phyloP scores from a whole-genome alignment of 2,797 vertebrate species.

The Peromyscus melanophrys region DNA sequence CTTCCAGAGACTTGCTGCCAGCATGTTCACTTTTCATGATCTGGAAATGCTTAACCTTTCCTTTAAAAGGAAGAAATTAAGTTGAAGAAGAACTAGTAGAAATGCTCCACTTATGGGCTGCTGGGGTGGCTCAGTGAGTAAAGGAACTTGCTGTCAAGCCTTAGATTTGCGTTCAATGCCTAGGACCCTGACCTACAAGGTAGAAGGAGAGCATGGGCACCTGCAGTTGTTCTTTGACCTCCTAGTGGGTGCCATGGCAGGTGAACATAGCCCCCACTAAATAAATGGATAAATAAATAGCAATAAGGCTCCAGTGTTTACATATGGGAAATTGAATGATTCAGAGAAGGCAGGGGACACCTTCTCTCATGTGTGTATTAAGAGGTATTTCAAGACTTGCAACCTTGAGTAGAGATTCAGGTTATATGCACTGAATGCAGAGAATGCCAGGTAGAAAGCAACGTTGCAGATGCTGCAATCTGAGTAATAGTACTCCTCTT shows the following conservation, averaged over 20 bases:
- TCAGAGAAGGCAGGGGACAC: neutral
- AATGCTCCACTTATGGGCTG: neutral
- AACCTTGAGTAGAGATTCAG: neutral
- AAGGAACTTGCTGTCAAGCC: neutral
- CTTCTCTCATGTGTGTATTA: neutral
- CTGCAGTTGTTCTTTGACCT: neutral
- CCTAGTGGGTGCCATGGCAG: neutral
- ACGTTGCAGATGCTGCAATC: neutral
- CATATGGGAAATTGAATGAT: conserved; percentile 29
- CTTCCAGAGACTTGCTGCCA: neutral
- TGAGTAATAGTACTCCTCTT: neutral
- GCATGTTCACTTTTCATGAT: neutral
- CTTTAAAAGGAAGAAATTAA: neutral
- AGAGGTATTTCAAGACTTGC: conserved; percentile 15
- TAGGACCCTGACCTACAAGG: no score
- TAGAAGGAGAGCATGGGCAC: neutral
- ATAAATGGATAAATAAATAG: neutral
- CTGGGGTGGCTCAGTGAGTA: neutral
- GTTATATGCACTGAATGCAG: neutral
- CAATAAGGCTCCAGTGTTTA: neutral
- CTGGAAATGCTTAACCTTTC: neutral
- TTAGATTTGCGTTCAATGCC: neutral
- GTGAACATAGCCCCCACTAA: neutral
- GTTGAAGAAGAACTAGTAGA: neutral
- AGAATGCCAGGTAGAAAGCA: neutral